Evolutionary conservation across 2,888 invertebrate genomes (phyloP).

Genomic region (Tuberolachnus salignus): DNA sequence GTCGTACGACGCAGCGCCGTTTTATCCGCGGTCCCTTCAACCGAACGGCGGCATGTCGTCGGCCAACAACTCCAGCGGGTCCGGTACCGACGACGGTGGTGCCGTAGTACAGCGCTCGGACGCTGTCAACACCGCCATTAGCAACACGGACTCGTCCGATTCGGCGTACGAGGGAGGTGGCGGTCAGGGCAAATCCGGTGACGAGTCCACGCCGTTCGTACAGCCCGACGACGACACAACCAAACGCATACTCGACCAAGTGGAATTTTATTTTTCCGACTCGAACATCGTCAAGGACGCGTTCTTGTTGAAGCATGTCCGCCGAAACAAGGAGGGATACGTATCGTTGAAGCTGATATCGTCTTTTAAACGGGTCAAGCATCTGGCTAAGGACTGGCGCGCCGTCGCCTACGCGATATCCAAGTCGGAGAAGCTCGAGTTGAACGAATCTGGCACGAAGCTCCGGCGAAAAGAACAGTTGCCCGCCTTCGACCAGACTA

Average conservation of each 20-base stretch:
- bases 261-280: slow-evolving; percentile 95
- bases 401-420: slow-evolving; percentile 86
- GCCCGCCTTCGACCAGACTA: slow-evolving; percentile 89
- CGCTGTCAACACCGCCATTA: background rate
- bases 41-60: slow-evolving; percentile 64
- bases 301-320: slow-evolving; percentile 91
- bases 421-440: slow-evolving; percentile 79
- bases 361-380: slow-evolving; percentile 93
- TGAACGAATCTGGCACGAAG: slow-evolving; percentile 89
- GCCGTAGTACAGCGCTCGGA: background rate
- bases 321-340: slow-evolving; percentile 93
- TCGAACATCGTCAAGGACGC: slow-evolving; percentile 94
- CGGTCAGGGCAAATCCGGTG: slow-evolving; percentile 8
- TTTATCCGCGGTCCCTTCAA: slow-evolving; percentile 60
- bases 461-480: slow-evolving; percentile 82
- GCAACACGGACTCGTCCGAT: slow-evolving; percentile 63
- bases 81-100: slow-evolving; percentile 64
- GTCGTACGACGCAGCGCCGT: slow-evolving; percentile 65
- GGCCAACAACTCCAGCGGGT: slow-evolving; percentile 68
- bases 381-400: slow-evolving; percentile 91
- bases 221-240: slow-evolving; percentile 78
- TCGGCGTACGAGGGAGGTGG: slow-evolving; percentile 53
- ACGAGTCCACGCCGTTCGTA: slow-evolving; percentile 66
- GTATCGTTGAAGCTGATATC: slow-evolving; percentile 93
- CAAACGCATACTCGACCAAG: slow-evolving; percentile 81